Evolutionary conservation across 2,797 vertebrate species (phyloP).

Genomic region (Scolopax rusticola): DNA sequence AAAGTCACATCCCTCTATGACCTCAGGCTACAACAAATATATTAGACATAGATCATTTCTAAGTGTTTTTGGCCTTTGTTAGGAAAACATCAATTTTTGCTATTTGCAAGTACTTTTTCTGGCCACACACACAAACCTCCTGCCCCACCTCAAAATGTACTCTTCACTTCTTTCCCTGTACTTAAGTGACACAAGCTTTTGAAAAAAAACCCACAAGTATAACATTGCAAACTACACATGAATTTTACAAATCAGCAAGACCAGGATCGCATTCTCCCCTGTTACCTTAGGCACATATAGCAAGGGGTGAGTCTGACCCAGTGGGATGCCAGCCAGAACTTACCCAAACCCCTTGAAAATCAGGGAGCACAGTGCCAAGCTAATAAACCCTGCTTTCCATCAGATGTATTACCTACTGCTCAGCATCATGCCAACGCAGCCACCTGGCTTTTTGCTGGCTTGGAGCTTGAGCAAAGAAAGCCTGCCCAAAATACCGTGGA

Average conservation of each 20-base stretch:
- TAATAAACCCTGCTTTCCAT: not conserved
- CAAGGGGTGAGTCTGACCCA: not conserved
- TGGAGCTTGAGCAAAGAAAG: not conserved
- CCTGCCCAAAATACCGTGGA: not conserved
- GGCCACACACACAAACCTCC: not conserved
- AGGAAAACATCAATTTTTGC: constrained; percentile 55
- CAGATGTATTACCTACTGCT: not conserved
- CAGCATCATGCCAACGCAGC: not conserved
- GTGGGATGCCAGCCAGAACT: constrained; percentile 38
- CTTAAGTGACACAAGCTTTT: not conserved
- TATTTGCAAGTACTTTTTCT: not conserved
- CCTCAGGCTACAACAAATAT: constrained; percentile 42
- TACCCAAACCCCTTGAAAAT: not conserved
- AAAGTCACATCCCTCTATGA: constrained; percentile 45
- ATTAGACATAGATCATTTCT: constrained; percentile 69
- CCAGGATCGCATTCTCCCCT: not conserved
- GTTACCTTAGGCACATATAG: not conserved
- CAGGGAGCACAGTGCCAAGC: not conserved
- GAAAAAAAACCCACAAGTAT: too few species aligned
- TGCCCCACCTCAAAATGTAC: not conserved
- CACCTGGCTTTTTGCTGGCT: constrained; percentile 33
- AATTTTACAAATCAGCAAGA: not conserved
- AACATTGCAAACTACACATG: fast-evolving
- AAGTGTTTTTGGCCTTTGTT: constrained; percentile 59
- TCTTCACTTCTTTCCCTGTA: not conserved